Conservation (phyloP, 2,797 vertebrate genomes). For the Eidolon dupreanum region DNA sequence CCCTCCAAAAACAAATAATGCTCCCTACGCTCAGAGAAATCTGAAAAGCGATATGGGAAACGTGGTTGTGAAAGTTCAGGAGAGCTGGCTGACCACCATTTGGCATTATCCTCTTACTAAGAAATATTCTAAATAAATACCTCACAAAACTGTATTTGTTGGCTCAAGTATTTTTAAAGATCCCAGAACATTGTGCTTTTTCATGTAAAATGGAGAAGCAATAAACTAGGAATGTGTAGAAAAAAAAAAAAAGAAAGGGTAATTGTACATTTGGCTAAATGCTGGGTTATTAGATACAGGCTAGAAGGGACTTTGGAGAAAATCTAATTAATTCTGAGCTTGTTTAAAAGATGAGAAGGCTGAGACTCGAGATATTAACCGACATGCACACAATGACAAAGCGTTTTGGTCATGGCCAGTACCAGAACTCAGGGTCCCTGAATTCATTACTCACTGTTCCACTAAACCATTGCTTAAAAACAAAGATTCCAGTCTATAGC, state of each 20-base stretch:
- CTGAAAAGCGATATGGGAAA: constrained; percentile 60
- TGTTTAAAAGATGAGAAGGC: neutral
- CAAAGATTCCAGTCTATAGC: no score
- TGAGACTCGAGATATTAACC: neutral
- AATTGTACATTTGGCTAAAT: neutral
- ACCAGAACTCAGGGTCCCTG: neutral
- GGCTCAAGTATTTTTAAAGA: constrained; percentile 57
- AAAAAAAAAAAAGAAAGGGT: neutral
- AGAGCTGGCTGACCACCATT: constrained; percentile 67
- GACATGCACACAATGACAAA: neutral
- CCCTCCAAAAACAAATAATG: constrained; percentile 66
- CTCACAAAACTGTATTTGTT: constrained; percentile 56
- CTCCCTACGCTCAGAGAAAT: constrained; percentile 66
- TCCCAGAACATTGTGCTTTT: constrained; percentile 34
- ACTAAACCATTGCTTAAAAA: neutral
- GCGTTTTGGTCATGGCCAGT: neutral
- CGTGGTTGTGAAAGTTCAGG: constrained; percentile 34
- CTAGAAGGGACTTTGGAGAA: neutral
- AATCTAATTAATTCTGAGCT: neutral
- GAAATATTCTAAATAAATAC: constrained; percentile 71
- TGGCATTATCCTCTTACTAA: constrained; percentile 54
- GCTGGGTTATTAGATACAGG: neutral
- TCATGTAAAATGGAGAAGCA: constrained; percentile 20
- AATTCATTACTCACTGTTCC: neutral
- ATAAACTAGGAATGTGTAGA: neutral